Evolutionary conservation across 2,797 vertebrate genomes (phyloP).

Genomic region (Pipistrellus kuhlii): DNA sequence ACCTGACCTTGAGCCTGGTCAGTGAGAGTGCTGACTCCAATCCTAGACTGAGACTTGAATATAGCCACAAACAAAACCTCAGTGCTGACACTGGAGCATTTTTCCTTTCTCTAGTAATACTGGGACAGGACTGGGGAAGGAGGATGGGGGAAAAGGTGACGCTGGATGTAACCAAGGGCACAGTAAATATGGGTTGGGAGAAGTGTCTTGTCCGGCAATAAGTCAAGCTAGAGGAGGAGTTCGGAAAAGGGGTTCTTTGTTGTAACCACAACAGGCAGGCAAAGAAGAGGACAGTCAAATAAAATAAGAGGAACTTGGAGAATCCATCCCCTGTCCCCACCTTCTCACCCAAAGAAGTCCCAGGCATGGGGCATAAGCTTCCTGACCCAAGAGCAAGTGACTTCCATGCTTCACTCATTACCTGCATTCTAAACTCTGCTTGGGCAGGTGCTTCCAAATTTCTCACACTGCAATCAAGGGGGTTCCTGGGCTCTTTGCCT

Average conservation of each 20-base stretch:
- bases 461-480: background rate
- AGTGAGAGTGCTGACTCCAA: conserved; percentile 2
- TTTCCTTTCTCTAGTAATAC: conserved; percentile 38
- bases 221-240: conserved; percentile 19
- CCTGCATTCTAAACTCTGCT: conserved; percentile 45
- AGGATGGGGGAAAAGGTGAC: background rate
- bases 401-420: background rate
- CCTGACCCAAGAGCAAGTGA: background rate
- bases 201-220: background rate
- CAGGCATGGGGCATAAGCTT: background rate
- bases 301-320: background rate
- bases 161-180: background rate
- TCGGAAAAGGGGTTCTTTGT: background rate
- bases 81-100: background rate
- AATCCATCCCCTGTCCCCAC: background rate
- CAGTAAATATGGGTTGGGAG: background rate
- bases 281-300: background rate
- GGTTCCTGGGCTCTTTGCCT: background rate
- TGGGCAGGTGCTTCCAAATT: conserved; percentile 25
- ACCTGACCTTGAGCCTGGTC: background rate
- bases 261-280: background rate
- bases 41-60: conserved; percentile 23
- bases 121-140: conserved; percentile 8
- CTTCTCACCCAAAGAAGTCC: conserved; percentile 45
- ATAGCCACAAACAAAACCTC: conserved; percentile 35